Evolutionary conservation across 2,888 invertebrate species (phyloP), one percentile per base, ranked within the genome.

Genomic region (Acleris holmiana): DNA sequence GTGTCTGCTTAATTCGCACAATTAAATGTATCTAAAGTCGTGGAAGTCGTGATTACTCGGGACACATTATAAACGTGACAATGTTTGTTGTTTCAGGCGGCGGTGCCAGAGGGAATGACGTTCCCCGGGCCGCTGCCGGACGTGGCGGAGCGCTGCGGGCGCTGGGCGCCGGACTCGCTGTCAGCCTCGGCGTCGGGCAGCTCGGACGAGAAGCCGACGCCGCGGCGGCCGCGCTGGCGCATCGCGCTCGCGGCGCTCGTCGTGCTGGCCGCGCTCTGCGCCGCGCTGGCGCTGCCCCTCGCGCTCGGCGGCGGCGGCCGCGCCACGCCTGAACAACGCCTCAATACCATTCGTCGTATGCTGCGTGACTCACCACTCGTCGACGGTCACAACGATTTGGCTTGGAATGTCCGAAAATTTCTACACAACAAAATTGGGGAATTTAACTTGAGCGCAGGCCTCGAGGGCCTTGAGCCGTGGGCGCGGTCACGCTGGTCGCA

Each of bases 331-430:
- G 94, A 95, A 82, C 94, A 95, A 83, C 93, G 95, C 68, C 91
- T 96, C 72, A 94, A 94, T 71, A 94, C 94, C 71, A 93, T 95
- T 75, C 93, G 94, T 71, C 93, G 94, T 73, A 93, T 95, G 84
- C 91, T 95, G 73, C 93, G 94, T 73, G 95, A 95, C 83, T 94
- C 94, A 61, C 96, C 96, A 61, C 93, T 96, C 71, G 95, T 96
- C 74, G 96, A 97, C 83, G 97, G 96, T 69, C 97, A 97, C 89
- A 96, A 98, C 88, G 97, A 98, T 84, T 93, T 97, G 77, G 97
- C 97, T 40, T 97, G 97, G 97, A 97, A 98, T 86, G 95, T 98
- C 69, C 93, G 97, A 68, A 97, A 97, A 86, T 97, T 97, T 88
- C 95, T 97, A 59, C 97, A 97, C 88, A 98, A 97, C 84, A 95